Base-by-base conservation (phyloP, 2,113 vertebrate genomes). In the Neofelis nebulosa region DNA sequence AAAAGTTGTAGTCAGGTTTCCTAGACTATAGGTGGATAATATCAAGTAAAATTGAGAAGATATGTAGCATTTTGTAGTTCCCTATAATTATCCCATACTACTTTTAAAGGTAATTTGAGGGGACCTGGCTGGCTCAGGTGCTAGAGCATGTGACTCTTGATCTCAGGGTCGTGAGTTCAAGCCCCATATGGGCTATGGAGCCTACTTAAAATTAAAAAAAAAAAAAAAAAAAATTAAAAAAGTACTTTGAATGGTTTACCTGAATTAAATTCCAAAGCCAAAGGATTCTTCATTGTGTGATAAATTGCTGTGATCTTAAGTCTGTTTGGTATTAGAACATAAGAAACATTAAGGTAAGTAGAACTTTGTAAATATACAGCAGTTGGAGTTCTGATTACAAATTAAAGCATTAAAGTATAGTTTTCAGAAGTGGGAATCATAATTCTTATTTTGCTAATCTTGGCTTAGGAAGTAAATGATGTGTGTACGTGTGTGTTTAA, bases 91-190 rank as follows among this genome's bases (percentile, higher is more conserved):
- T 92, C 50, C 74, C 45, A 25, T 79, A 36, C 10, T 95, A 12
- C 86, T 71, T 86, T 94, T 69, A 81, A 90, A 96, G 80, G 29
- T 87, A 88, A 73, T 89, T 94, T 92, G 74, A 78, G 41, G 27
- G 27, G 25, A 9, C 27, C 27, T 78, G 41, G 27, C 41, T 76
- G 74, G 41, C 41, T 78, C 41, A 78, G 27, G 27, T 3, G 8
- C 41, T 48, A 18, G 3, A 48, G 27, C 45, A 48, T 78, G 15
- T 1, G 7, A 78, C 74, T 31, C 41, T 78, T 78, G 41, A 78
- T 78, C 14, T 78, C 41, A 29, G 74, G 41, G 14, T 78, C 15
- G 4, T 48, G 27, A 48, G 9, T 78, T 78, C 41, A 78, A 48
- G 27, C 74, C 74, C 27, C 14, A 48, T 8, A 48, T 16, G 18